phyloP scores from a whole-genome alignment of 2,797 vertebrate genomes.

The Sarcoramphus papa region DNA sequence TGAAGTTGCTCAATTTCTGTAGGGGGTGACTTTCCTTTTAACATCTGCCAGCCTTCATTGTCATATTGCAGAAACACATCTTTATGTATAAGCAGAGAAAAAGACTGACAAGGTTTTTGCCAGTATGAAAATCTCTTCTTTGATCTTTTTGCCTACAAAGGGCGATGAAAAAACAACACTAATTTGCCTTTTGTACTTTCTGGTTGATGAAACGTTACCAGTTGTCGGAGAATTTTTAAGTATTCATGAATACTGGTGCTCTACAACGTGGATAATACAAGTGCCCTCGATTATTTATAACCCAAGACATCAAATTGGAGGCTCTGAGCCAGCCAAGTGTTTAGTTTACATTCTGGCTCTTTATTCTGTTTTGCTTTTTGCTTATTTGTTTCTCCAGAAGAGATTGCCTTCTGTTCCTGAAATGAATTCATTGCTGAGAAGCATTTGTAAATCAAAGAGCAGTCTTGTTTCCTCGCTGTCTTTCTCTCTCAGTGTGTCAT shows the following conservation, averaged over 20 bases:
- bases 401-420: conserved; percentile 11
- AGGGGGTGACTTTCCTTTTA: background rate
- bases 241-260: conserved; percentile 60
- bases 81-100: conserved; percentile 31
- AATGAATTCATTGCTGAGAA: background rate
- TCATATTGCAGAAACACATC: background rate
- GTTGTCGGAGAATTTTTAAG: conserved; percentile 60
- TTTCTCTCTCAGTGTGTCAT: background rate
- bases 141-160: conserved; percentile 42
- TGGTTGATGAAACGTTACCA: conserved; percentile 43
- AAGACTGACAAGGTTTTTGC: background rate
- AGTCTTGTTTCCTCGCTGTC: background rate
- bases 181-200: conserved; percentile 57
- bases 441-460: conserved; percentile 24
- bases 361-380: conserved; percentile 42
- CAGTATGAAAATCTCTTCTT: conserved; percentile 21
- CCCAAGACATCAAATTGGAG: conserved; percentile 24
- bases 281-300: conserved; percentile 63
- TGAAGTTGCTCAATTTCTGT: background rate
- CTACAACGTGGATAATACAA: conserved; percentile 48
- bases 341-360: conserved; percentile 36
- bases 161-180: conserved; percentile 43
- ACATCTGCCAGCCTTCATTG: conserved; percentile 6
- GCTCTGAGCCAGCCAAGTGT: conserved; percentile 35
- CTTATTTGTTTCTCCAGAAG: conserved; percentile 49